phyloP scores from a whole-genome alignment of 2,113 vertebrate species.

The Gavia stellata region DNA sequence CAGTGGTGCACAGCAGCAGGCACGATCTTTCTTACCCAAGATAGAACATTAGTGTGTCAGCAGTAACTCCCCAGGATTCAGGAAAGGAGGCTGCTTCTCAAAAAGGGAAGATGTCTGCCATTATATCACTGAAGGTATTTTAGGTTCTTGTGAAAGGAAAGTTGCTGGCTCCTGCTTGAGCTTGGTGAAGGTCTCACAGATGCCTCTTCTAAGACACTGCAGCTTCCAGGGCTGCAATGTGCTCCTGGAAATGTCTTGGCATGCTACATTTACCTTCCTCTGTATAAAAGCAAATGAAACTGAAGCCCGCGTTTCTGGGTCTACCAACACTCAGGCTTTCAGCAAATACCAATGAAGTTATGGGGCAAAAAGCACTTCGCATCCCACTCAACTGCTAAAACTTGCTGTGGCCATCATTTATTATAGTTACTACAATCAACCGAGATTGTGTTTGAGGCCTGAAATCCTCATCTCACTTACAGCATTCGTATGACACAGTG shows the following conservation, averaged over 20 bases:
- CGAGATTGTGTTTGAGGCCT: neutral
- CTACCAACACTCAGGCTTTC: neutral
- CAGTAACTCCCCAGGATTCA: neutral
- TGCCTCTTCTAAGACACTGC: neutral
- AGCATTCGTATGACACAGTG: rapidly evolving
- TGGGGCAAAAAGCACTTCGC: neutral
- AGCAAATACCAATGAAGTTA: neutral
- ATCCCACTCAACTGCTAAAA: neutral
- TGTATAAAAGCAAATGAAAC: neutral
- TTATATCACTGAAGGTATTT: neutral
- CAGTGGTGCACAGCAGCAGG: neutral
- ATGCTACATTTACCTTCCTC: neutral
- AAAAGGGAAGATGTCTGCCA: neutral
- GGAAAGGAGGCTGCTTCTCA: neutral
- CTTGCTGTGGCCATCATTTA: neutral
- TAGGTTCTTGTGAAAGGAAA: neutral
- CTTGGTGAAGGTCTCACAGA: neutral
- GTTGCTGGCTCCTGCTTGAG: neutral
- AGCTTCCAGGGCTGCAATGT: neutral
- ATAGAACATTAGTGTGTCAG: neutral
- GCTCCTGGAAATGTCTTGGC: neutral
- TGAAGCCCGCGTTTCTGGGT: neutral
- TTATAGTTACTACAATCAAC: neutral
- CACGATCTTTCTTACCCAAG: neutral
- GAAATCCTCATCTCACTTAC: neutral